These are phyloP conservation scores for Helicolenus hilgendorfi DNA, from an alignment of 2,797 vertebrate genomes.

Conservation along the genomic window DNA sequence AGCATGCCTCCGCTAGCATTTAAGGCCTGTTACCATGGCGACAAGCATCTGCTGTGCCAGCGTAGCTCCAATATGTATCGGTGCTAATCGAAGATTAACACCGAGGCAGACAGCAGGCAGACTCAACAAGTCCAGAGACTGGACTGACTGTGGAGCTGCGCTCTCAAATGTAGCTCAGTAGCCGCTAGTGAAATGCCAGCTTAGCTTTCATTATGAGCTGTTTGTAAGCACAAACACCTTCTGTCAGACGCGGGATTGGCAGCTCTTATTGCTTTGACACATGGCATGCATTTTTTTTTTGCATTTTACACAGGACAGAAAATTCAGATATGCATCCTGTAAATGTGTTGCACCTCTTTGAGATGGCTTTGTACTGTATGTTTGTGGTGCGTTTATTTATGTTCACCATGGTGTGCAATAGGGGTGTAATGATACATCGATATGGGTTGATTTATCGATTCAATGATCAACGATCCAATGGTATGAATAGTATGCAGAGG, in stretches of 20 bases:
- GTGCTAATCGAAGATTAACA: conserved; percentile 55
- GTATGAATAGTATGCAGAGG: background rate
- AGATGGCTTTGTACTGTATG: background rate
- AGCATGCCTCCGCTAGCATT: conserved; percentile 24
- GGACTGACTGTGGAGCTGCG: conserved; percentile 8
- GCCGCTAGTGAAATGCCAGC: background rate
- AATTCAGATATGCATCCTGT: background rate
- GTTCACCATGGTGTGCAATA: background rate
- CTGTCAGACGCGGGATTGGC: conserved; percentile 31
- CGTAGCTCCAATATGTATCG: conserved; percentile 31
- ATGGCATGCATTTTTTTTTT: background rate
- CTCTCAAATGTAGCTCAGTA: conserved; percentile 4
- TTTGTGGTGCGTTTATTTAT: background rate
- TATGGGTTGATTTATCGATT: too few relatives aligned
- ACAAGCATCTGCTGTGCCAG: conserved; percentile 43
- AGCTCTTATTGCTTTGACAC: conserved; percentile 6
- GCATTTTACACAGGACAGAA: background rate
- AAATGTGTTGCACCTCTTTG: background rate
- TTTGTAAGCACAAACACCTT: conserved; percentile 51
- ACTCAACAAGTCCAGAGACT: conserved; percentile 50
- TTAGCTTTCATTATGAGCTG: conserved; percentile 14
- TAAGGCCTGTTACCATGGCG: conserved; percentile 66
- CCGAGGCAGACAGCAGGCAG: conserved; percentile 25
- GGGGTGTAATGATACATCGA: too few relatives aligned
- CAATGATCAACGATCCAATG: too few relatives aligned